Evolutionary conservation across 1,140 invertebrate species (phyloP).

Genomic region (Mycetomoellerius zeteki): DNA sequence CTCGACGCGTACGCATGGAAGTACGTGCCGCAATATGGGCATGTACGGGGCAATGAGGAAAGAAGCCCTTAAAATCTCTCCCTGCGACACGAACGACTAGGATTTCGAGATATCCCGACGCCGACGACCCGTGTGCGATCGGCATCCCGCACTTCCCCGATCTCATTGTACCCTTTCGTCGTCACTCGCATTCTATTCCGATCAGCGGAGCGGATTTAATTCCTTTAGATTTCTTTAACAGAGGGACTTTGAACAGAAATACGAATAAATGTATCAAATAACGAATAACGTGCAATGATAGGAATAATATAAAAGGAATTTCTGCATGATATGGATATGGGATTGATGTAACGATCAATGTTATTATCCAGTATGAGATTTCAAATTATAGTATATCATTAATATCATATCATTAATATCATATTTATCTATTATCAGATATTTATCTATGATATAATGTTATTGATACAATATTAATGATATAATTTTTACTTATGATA

Average conservation of each 20-base stretch:
- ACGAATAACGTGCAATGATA: background rate
- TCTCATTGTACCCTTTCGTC: background rate
- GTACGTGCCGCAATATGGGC: conserved; percentile 15
- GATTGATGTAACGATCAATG: too few species aligned
- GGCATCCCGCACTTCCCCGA: background rate
- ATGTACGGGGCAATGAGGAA: background rate
- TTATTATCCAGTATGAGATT: too few species aligned
- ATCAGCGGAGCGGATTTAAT: conserved; percentile 16
- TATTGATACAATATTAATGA: too few species aligned
- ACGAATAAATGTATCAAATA: conserved; percentile 1
- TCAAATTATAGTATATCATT: too few species aligned
- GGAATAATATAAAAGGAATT: background rate
- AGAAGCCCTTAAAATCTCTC: conserved; percentile 50
- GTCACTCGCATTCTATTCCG: background rate
- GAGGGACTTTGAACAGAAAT: background rate
- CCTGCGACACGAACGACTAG: conserved; percentile 19
- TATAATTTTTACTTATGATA: too few species aligned
- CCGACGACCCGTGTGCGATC: background rate
- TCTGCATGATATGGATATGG: too few species aligned
- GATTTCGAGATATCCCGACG: conserved; percentile 36
- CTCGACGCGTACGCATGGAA: conserved; percentile 4
- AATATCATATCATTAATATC: too few species aligned
- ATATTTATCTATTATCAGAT: too few species aligned
- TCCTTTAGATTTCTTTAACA: background rate
- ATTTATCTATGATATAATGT: too few species aligned